A percentile compares a stretch with the other conserved stretches of the same genome.
These are phyloP conservation scores for Hydriomena furcata DNA, from an alignment of 2,888 invertebrate species.

Conservation along the genomic window DNA sequence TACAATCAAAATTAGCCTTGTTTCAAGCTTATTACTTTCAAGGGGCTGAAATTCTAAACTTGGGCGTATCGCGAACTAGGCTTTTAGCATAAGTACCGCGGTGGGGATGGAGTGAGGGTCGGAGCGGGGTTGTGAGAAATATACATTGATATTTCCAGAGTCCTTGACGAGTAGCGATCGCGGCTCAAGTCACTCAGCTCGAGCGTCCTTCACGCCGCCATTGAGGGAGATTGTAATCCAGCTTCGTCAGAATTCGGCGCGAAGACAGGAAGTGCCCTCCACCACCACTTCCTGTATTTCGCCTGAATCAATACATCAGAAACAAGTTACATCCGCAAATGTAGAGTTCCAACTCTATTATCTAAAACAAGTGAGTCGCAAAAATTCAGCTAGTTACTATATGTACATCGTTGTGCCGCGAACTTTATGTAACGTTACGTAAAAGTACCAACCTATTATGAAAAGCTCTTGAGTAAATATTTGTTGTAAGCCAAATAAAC, in stretches of 20 bases:
- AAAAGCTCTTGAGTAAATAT: constrained; percentile 40
- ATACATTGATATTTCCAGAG: constrained; percentile 65
- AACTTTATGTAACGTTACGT: constrained; percentile 6
- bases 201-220: constrained; percentile 58
- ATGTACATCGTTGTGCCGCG: constrained; percentile 1
- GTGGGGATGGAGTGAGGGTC: constrained; percentile 33
- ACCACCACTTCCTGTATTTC: constrained; percentile 27
- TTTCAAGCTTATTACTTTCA: constrained; percentile 38
- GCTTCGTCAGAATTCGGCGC: constrained; percentile 44
- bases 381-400: no score
- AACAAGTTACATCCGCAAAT: constrained; percentile 3
- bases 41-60: constrained; percentile 41
- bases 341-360: no score
- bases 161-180: constrained; percentile 54
- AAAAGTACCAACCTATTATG: constrained; percentile 10
- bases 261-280: constrained; percentile 48
- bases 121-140: constrained; percentile 43
- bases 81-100: constrained; percentile 46
- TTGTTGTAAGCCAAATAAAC: constrained; percentile 37
- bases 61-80: constrained; percentile 44
- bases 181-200: constrained; percentile 55
- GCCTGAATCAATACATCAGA: constrained; percentile 27
- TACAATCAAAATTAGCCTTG: constrained; percentile 36
- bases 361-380: no score
- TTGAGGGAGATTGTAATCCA: constrained; percentile 61